Percentiles rank a stretch among this genome's conserved stretches.
These are phyloP conservation scores for Triplophysa rosa DNA, from an alignment of 2,113 vertebrate species.

Conservation along the genomic window DNA sequence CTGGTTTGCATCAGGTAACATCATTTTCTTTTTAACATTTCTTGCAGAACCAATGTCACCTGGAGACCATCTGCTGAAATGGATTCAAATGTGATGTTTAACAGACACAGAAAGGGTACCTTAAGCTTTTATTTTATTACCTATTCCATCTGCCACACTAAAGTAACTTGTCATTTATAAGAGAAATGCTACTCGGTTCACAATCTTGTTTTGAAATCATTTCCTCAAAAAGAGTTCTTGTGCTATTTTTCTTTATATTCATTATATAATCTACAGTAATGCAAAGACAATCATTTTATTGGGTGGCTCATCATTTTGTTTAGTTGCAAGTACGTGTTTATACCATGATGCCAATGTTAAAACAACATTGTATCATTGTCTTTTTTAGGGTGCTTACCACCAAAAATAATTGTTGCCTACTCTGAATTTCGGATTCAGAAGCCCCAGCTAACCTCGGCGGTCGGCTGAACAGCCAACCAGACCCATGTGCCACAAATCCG, in stretches of 20 bases:
- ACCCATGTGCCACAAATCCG: constrained; percentile 30
- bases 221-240: no score
- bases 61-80: constrained; percentile 80
- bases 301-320: neutral
- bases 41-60: constrained; percentile 73
- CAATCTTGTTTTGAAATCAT: no score
- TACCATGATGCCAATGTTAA: neutral
- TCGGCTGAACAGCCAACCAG: constrained; percentile 7
- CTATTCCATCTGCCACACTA: neutral
- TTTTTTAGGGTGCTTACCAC: constrained; percentile 12
- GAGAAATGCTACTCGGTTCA: neutral
- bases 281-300: neutral
- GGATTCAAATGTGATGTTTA: constrained; percentile 41
- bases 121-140: neutral
- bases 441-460: neutral
- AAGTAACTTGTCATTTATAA: neutral
- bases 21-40: neutral
- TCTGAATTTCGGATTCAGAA: constrained; percentile 15
- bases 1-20: constrained; percentile 12
- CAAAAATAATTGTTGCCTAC: constrained; percentile 8
- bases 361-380: neutral
- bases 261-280: no score
- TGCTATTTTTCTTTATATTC: no score
- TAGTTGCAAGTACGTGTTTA: no score
- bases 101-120: constrained; percentile 58